phyloP scores from a whole-genome alignment of 1,140 invertebrate genomes.

The Trialeurodes vaporariorum region DNA sequence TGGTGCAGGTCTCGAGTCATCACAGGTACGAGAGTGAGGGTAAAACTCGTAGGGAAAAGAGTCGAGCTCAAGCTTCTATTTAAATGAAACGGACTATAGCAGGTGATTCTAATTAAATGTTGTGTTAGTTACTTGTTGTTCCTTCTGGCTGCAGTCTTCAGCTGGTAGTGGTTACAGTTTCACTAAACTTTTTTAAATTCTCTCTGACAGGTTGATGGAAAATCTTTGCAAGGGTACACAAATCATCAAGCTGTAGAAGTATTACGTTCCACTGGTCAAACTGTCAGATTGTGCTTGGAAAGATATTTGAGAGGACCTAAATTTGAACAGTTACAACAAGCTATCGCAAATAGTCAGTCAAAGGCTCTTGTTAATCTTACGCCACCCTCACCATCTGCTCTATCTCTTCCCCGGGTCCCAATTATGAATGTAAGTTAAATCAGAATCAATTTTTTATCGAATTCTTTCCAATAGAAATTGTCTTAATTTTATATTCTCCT shows the following conservation, averaged over 20 bases:
- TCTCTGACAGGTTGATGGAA: conserved; percentile 60
- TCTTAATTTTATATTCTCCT: neutral
- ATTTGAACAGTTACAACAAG: conserved; percentile 88
- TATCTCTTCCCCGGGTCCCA: conserved; percentile 62
- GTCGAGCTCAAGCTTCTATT: too few species aligned
- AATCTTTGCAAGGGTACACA: conserved; percentile 83
- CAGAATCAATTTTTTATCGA: neutral
- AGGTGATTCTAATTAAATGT: too few species aligned
- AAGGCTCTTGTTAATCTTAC: conserved; percentile 46
- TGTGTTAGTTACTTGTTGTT: too few species aligned
- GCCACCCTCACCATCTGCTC: conserved; percentile 55
- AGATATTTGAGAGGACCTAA: conserved; percentile 88
- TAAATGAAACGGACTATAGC: too few species aligned
- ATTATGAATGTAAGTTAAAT: conserved; percentile 35
- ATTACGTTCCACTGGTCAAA: conserved; percentile 71
- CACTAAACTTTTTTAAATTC: too few species aligned
- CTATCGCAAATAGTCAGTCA: conserved; percentile 73
- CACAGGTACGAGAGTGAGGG: too few species aligned
- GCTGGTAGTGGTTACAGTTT: too few species aligned
- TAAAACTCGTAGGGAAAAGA: too few species aligned
- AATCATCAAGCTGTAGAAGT: conserved; percentile 95
- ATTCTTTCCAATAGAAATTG: conserved; percentile 1
- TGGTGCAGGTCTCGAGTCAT: too few species aligned
- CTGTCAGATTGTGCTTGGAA: conserved; percentile 75
- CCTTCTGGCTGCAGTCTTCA: too few species aligned